Base-by-base conservation (phyloP, 2,888 invertebrate genomes). In the Anodontia alba region DNA sequence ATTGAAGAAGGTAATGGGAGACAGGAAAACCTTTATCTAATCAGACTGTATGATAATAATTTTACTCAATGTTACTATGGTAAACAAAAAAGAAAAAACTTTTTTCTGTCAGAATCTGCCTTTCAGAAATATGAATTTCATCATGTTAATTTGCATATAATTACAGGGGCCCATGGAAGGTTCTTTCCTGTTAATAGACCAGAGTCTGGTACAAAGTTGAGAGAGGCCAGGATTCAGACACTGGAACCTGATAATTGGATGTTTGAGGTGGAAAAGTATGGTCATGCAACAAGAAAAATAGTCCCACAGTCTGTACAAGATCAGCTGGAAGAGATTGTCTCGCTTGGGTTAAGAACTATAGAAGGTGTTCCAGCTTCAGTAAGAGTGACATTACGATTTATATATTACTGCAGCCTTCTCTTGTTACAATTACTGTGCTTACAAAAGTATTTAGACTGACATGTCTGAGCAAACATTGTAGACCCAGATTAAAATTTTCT, bases 201-300 rank as follows among this genome's bases (percentile, higher is more conserved):
- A 7, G 49, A 33, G 17, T 62, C 73, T 26, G 84, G 46, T 5
- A 46, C 66, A 26, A 51, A 29, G 10, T 51, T 67, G 0, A 87
- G 92, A 72, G 89, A 92, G 70, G 91, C 93, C 1, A 82, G 92
- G 29, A 88, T 93, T 33, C 94, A 94, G 70, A 93, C 92, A 10
- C 83, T 93, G 36, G 93, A 92, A 73, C 93, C 94, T 29, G 85
- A 88, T 20, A 85, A 87, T 66, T 93, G 93, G 94, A 92, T 93
- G 93, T 83, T 70, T 71, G 93, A 93, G 75, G 93, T 94, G 43
- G 93, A 93, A 80, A 86, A 81, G 36, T 83, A 81, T 78, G 93
- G 93, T 8, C 93, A 94, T 87, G 94, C 87, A 26, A 94, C 93
- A n/a, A 88, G 91, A 57, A 90, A 89, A 77, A 75, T 83, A 46